Percentiles rank a stretch among this genome's conserved stretches.
Evolutionary conservation across 2,113 vertebrate genomes (phyloP).

Genomic region (Rostratula benghalensis): DNA sequence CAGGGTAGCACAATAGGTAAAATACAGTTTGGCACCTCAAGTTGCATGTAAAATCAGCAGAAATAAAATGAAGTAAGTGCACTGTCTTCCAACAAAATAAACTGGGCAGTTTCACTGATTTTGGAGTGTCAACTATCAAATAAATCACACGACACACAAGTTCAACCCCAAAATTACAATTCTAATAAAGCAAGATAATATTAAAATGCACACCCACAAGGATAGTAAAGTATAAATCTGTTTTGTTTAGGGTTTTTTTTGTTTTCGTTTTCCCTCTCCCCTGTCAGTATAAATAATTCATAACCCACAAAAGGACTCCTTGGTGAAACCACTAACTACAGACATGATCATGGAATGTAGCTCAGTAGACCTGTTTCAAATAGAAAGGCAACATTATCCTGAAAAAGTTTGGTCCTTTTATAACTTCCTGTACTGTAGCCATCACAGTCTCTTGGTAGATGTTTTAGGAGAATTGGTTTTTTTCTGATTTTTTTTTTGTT

Average conservation of each 20-base stretch:
- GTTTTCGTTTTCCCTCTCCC: neutral
- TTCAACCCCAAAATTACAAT: constrained; percentile 71
- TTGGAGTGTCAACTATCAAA: constrained; percentile 72
- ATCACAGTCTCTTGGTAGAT: constrained; percentile 68
- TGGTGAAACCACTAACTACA: constrained; percentile 76
- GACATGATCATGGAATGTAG: constrained; percentile 82
- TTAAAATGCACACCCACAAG: constrained; percentile 77
- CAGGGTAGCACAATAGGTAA: constrained; percentile 71
- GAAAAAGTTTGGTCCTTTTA: constrained; percentile 84
- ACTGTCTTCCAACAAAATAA: constrained; percentile 69
- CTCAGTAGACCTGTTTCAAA: constrained; percentile 79
- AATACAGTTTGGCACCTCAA: constrained; percentile 79
- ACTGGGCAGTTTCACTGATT: constrained; percentile 56
- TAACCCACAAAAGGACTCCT: constrained; percentile 78
- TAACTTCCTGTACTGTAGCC: constrained; percentile 72
- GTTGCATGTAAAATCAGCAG: constrained; percentile 71
- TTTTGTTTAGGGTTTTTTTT: neutral
- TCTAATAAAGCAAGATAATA: constrained; percentile 76
- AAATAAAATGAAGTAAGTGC: constrained; percentile 68
- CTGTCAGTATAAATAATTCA: constrained; percentile 84
- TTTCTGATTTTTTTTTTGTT: neutral
- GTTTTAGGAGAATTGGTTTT: constrained; percentile 7
- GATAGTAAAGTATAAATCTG: constrained; percentile 79
- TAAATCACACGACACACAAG: constrained; percentile 69
- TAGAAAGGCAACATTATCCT: constrained; percentile 82